phyloP scores from a whole-genome alignment of 1,140 invertebrate species.

The Neuroterus valhalla region DNA sequence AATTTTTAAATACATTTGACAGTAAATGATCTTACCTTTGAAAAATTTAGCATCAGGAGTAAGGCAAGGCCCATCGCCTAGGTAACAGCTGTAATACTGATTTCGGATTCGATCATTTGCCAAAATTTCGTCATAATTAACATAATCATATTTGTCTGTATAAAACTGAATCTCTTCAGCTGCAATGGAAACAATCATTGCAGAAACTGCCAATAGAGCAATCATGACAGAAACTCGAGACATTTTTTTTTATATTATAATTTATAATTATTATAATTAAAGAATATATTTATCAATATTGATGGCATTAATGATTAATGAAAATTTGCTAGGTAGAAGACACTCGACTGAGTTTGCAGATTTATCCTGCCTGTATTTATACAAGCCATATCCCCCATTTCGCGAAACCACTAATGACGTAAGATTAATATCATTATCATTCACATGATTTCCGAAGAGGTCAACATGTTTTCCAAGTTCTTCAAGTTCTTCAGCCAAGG shows the following conservation, averaged over 20 bases:
- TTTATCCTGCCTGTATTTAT: not conserved
- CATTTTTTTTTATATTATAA: not conserved
- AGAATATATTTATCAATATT: not conserved
- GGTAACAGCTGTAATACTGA: slow-evolving; percentile 62
- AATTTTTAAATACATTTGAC: not conserved
- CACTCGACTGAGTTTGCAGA: not conserved
- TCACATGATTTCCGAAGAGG: no score
- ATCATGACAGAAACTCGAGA: not conserved
- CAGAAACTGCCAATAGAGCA: not conserved
- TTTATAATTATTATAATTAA: not conserved
- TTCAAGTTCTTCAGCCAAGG: no score
- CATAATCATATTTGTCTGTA: slow-evolving; percentile 64
- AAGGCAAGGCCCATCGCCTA: slow-evolving; percentile 59
- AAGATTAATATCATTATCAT: no score
- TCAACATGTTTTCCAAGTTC: no score
- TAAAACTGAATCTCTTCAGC: slow-evolving; percentile 47
- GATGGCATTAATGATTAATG: slow-evolving; percentile 16
- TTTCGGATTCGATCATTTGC: slow-evolving; percentile 35
- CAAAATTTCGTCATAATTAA: slow-evolving; percentile 47
- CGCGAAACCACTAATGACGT: not conserved
- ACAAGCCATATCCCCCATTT: not conserved
- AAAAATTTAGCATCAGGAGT: slow-evolving; percentile 50
- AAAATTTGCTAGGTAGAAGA: slow-evolving; percentile 9
- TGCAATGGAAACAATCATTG: not conserved
- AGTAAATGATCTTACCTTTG: slow-evolving; percentile 42